Evolutionary conservation across 2,113 vertebrate genomes (phyloP), one percentile per base, ranked within the genome.

Genomic region (Meleagris gallopavo): DNA sequence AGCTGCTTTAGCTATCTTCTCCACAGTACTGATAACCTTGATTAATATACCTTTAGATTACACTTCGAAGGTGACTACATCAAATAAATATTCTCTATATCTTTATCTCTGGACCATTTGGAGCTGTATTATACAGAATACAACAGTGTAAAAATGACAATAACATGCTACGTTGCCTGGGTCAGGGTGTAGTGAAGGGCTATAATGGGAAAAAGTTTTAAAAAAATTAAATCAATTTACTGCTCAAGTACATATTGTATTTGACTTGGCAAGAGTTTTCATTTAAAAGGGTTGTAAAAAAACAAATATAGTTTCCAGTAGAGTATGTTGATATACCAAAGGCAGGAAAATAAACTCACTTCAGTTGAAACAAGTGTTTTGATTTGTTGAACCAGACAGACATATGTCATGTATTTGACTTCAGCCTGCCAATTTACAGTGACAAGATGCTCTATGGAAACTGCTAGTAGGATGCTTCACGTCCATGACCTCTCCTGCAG

Each of bases 361-460:
- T 50, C 19, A 77, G 29, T 27, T 34, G 25, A 75, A 85, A 57
- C 4, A 78, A 89, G 64, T 0, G 9, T 52, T 90, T 69, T 25
- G 6, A 4, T 72, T 13, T 76, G 11, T 79, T 72, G 41, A 75
- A 52, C 10, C 32, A 32, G 29, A 69, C 3, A 19, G 79, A 61
- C 1, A 11, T 3, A 3, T 27, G 5, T 74, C 25, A 19, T 14
- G 21, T 15, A 10, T n/a, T n/a, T 22, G 2, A 3, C 5, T 76
- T 66, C 41, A 62, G 10, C 62, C 11, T 43, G 14, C 2, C 17
- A 27, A 0, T 19, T 71, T 55, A 40, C 73, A 30, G 8, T 70
- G 41, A 48, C 50, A 86, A 73, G 55, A 64, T 27, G 1, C 4
- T 72, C 20, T 32, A 2, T 52, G 43, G 45, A 89, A 88, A 24